Evolutionary conservation across 2,797 vertebrate species (phyloP).

Genomic region (Pseudomugil gertrudae): DNA sequence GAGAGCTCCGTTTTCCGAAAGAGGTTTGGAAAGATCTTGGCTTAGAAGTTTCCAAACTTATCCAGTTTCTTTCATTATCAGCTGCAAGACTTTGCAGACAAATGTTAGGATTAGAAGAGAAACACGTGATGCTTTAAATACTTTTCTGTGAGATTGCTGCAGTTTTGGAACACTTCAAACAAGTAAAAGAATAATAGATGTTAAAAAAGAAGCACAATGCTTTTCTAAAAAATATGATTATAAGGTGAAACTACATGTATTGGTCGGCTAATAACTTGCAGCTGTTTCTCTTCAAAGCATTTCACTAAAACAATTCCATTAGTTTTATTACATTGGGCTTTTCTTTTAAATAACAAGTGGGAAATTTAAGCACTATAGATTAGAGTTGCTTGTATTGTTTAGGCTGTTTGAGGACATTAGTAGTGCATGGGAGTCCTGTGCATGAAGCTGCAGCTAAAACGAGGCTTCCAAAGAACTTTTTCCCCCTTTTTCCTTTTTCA

Average conservation of each 20-base stretch:
- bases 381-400: conserved; percentile 57
- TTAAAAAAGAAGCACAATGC: background rate
- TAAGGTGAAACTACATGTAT: no score
- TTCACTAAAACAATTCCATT: background rate
- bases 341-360: conserved; percentile 48
- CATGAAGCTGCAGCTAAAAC: conserved; percentile 69
- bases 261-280: no score
- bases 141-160: background rate
- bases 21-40: conserved; percentile 55
- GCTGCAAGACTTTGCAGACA: conserved; percentile 5
- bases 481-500: conserved; percentile 42
- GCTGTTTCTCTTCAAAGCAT: background rate
- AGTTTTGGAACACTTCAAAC: background rate
- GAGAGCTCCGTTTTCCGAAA: conserved; percentile 49
- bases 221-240: background rate
- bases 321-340: conserved; percentile 6
- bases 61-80: conserved; percentile 68
- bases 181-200: background rate
- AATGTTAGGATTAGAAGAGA: conserved; percentile 4
- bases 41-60: conserved; percentile 68
- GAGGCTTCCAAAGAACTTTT: conserved; percentile 72
- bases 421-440: conserved; percentile 69
- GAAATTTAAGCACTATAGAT: conserved; percentile 59
- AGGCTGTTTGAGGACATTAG: conserved; percentile 73
- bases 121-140: background rate